Percentiles rank a stretch among this genome's conserved stretches.
phyloP scores from a whole-genome alignment of 2,888 invertebrate species.

The Pardosa pseudoannulata region DNA sequence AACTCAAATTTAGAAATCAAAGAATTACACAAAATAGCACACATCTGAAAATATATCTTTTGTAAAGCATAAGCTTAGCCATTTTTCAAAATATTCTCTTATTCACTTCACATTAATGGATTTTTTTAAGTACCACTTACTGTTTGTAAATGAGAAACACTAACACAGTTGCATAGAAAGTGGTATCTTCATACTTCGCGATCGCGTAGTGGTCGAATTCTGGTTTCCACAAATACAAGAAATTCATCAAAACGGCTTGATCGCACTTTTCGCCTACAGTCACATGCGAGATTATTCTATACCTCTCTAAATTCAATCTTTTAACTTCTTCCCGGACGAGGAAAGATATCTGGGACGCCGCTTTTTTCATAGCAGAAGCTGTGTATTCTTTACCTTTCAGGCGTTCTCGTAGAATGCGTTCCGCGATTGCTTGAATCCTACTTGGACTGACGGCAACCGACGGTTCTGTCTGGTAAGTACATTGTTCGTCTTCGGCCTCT shows the following conservation, averaged over 20 bases:
- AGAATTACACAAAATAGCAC: no score
- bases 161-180: constrained; percentile 33
- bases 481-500: background rate
- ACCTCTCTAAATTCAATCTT: constrained; percentile 32
- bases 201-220: constrained; percentile 42
- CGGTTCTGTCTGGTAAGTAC: constrained; percentile 39
- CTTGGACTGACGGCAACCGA: constrained; percentile 11
- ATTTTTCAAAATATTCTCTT: no score
- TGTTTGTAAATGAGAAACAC: constrained; percentile 51
- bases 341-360: constrained; percentile 16
- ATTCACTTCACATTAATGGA: no score
- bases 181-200: constrained; percentile 17
- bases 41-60: no score
- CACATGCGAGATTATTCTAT: constrained; percentile 55
- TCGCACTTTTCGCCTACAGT: constrained; percentile 53
- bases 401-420: constrained; percentile 11
- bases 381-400: constrained; percentile 26
- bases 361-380: constrained; percentile 5
- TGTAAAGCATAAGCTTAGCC: no score
- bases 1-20: no score
- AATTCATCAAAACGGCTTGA: constrained; percentile 47
- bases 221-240: constrained; percentile 58
- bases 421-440: background rate
- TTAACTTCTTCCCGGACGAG: constrained; percentile 34
- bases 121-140: no score